A percentile compares a stretch with the other conserved stretches of the same genome.
Evolutionary conservation across 2,113 vertebrate species (phyloP).

Genomic region (Propithecus coquereli): DNA sequence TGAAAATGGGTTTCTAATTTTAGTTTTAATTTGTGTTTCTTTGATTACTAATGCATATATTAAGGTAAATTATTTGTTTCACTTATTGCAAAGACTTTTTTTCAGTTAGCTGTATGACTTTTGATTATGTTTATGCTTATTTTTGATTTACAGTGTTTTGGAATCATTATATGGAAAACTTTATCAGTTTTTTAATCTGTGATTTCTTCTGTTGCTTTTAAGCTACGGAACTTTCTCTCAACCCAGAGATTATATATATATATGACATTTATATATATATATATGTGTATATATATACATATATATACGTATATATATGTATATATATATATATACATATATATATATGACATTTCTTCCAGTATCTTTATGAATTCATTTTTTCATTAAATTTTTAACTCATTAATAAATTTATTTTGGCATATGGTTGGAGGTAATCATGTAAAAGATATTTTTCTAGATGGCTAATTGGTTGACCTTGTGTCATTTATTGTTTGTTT

Average conservation of each 20-base stretch:
- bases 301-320: too few relatives aligned
- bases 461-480: background rate
- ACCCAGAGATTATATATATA: background rate
- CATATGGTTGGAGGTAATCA: background rate
- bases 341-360: background rate
- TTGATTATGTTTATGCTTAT: constrained; percentile 37
- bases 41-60: background rate
- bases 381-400: constrained; percentile 28
- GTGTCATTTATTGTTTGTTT: constrained; percentile 29
- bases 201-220: background rate
- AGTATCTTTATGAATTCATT: background rate
- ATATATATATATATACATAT: too few relatives aligned
- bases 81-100: constrained; percentile 14
- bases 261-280: too few relatives aligned
- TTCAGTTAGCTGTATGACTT: background rate
- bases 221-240: background rate
- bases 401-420: constrained; percentile 39
- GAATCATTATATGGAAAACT: background rate
- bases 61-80: background rate
- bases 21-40: constrained; percentile 13
- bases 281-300: too few relatives aligned
- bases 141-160: background rate
- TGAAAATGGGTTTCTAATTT: constrained; percentile 29
- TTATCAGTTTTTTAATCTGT: background rate
- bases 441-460: constrained; percentile 24